Base-by-base conservation (phyloP, 2,797 vertebrate genomes). In the Picus viridis region DNA sequence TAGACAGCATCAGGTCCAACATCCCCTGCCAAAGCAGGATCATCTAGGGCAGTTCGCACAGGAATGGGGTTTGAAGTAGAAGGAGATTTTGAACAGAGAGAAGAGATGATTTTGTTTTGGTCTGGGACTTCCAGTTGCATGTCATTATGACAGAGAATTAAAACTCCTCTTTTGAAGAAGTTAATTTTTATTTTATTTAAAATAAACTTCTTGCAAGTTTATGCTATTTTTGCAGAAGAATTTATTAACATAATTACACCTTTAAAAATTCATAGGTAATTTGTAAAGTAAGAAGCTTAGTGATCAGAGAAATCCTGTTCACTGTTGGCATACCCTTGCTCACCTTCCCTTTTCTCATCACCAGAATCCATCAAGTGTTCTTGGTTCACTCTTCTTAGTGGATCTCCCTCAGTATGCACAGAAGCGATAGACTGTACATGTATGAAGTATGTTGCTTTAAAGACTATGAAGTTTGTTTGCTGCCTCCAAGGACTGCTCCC, bases 271-370 rank as follows among this genome's bases (percentile, higher is more conserved):
- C 41, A 63, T 62, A 95, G 76, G 65, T 90, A 43, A 49, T 86
- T 97, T 93, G 74, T 97, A 92, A 96, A 96, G 81, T 89, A 91
- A 74, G 86, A 90, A 93, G 80, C 54, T 82, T 83, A 91, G 63
- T 83, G 81, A 57, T 84, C 83, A 89, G 56, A 80, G 92, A 92
- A 93, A 88, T 90, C 71, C 87, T 88, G 51, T 88, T 96, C 76
- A 41, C 90, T 83, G 34, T 95, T 59, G 75, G 45, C 53, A 18
- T 58, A 32, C 47, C 30, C 83, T 97, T 90, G 74, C 73, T 79
- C 73, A 47, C 75, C 84, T 94, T 92, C 81, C 41, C 36, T 88
- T 80, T 73, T 65, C 68, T 70, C 14, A 47, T 91, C 83, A 58
- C 77, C 76, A 85, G 68, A 94, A 90, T 76, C 61, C 57, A 53